These are phyloP conservation scores for Leuciscus idus DNA, from an alignment of 2,113 vertebrate genomes.

Conservation along the genomic window DNA sequence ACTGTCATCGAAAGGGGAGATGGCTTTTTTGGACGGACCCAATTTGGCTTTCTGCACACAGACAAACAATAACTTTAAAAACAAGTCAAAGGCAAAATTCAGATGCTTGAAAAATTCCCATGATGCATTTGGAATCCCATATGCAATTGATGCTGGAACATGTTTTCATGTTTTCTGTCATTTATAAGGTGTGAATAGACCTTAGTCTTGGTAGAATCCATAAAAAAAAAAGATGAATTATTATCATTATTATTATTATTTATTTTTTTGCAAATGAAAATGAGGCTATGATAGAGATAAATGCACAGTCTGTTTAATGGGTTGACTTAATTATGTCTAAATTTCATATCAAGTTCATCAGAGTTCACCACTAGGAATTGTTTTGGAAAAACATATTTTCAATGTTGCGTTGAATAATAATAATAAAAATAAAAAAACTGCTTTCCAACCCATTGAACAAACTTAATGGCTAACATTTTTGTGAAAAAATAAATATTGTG, in stretches of 20 bases:
- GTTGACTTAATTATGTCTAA: neutral
- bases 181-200: neutral
- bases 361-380: neutral
- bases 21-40: slow-evolving; percentile 89
- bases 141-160: neutral
- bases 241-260: too few relatives aligned
- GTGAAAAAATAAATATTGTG: neutral
- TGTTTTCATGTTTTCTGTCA: neutral
- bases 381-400: neutral
- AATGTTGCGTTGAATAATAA: neutral
- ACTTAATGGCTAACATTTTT: neutral
- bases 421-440: neutral
- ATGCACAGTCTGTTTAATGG: neutral
- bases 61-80: slow-evolving; percentile 40
- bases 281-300: neutral
- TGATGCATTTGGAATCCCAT: neutral
- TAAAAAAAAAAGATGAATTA: neutral
- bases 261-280: neutral
- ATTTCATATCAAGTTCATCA: neutral
- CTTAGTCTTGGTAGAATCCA: slow-evolving; percentile 1
- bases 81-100: neutral
- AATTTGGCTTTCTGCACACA: slow-evolving; percentile 91
- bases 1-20: slow-evolving; percentile 81
- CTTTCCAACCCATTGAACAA: neutral
- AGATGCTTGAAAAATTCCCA: neutral